These are phyloP conservation scores for Oikopleura dioica DNA, from an alignment of 23 tunicate genomes.

Conservation along the genomic window DNA sequence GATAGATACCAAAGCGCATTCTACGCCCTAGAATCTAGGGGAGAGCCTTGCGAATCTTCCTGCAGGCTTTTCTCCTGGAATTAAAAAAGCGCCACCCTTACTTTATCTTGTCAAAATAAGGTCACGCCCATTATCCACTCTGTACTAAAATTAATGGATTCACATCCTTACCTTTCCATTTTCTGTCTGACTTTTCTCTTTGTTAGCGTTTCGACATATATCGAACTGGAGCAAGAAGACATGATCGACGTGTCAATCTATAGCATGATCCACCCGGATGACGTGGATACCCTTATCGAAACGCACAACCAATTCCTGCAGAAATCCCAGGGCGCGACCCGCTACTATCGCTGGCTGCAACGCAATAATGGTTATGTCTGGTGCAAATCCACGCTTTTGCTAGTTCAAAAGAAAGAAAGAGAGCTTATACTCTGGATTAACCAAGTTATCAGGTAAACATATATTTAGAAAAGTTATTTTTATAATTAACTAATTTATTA, in stretches of 20 bases:
- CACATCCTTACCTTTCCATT: background rate
- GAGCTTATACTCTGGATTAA: background rate
- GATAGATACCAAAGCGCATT: background rate
- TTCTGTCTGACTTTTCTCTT: background rate
- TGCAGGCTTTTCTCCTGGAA: too few species aligned
- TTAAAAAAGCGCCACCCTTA: too few species aligned
- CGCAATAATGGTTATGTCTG: background rate
- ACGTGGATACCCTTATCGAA: background rate
- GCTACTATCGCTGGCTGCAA: slow-evolving; percentile 3
- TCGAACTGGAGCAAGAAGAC: slow-evolving; percentile 11
- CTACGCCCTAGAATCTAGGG: too few species aligned
- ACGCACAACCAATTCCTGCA: background rate
- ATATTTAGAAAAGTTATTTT: too few species aligned
- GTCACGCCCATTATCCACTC: background rate
- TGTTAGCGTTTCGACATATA: background rate
- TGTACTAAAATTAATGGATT: background rate
- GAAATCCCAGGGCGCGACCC: background rate
- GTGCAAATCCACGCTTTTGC: background rate
- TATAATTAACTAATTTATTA: too few species aligned
- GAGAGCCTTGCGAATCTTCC: too few species aligned
- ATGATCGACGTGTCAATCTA: background rate
- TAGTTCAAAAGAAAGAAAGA: background rate
- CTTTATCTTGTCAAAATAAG: too few species aligned
- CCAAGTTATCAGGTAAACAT: slow-evolving; percentile 5
- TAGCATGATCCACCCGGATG: slow-evolving; percentile 1